Evolutionary conservation across 2,797 vertebrate species (phyloP).

Genomic region (Oophaga sylvatica): DNA sequence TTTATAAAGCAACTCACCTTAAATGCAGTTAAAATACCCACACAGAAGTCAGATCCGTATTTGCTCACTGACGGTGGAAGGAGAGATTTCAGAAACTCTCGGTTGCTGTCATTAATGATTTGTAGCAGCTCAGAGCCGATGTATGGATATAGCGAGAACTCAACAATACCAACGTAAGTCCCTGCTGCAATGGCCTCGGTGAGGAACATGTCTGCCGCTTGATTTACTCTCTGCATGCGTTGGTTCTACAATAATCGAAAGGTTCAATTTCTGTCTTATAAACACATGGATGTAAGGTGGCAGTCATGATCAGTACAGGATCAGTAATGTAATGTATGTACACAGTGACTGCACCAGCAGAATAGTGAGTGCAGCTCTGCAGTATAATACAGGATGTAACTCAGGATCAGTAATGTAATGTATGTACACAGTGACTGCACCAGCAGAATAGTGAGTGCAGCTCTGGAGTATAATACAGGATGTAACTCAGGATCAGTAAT

Average conservation of each 20-base stretch:
- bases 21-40: slow-evolving; percentile 67
- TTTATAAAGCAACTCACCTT: slow-evolving; percentile 65
- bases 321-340: too few relatives aligned
- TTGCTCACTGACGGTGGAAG: slow-evolving; percentile 62
- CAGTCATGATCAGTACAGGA: too few relatives aligned
- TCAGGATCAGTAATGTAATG: too few relatives aligned
- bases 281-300: neutral
- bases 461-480: too few relatives aligned
- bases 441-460: too few relatives aligned
- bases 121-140: neutral
- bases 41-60: slow-evolving; percentile 64
- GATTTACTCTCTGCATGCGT: neutral
- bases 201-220: slow-evolving; percentile 37
- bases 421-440: too few relatives aligned
- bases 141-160: neutral
- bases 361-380: too few relatives aligned
- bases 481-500: too few relatives aligned
- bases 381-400: too few relatives aligned
- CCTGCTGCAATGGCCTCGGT: slow-evolving; percentile 9
- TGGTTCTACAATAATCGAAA: slow-evolving; percentile 7
- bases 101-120: slow-evolving; percentile 10
- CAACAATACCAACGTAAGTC: slow-evolving; percentile 39
- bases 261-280: neutral
- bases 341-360: too few relatives aligned
- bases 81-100: slow-evolving; percentile 64